These are phyloP conservation scores for Caenorhabditis sp. DNA, from an alignment of 2,888 invertebrate species.

Conservation along the genomic window DNA sequence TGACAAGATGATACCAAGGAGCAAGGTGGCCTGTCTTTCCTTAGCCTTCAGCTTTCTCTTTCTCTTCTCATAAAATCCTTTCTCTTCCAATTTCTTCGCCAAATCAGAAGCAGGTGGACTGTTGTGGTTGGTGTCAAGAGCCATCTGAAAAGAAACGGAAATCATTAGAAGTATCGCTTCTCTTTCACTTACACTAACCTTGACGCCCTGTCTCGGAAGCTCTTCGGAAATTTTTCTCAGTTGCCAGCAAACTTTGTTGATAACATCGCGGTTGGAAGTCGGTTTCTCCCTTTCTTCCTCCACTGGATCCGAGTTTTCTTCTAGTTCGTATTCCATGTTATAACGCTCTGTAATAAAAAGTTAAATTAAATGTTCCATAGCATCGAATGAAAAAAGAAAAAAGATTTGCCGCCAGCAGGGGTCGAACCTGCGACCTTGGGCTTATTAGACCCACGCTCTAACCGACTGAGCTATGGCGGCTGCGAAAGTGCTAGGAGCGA, in stretches of 20 bases:
- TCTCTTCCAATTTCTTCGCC: conserved; percentile 53
- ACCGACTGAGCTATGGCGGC: conserved; percentile 83
- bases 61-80: conserved; percentile 66
- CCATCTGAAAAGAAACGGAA: conserved; percentile 32
- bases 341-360: conserved; percentile 41
- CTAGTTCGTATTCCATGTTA: conserved; percentile 69
- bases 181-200: conserved; percentile 41
- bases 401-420: conserved; percentile 82
- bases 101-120: conserved; percentile 50
- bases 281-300: conserved; percentile 64
- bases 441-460: conserved; percentile 83
- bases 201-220: conserved; percentile 59
- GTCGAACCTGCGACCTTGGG: conserved; percentile 83
- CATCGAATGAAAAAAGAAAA: conserved; percentile 43
- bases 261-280: conserved; percentile 42
- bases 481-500: not conserved
- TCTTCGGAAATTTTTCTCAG: conserved; percentile 67
- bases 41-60: conserved; percentile 71
- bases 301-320: conserved; percentile 73
- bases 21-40: conserved; percentile 96
- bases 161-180: not conserved
- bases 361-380: not conserved
- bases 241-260: conserved; percentile 71
- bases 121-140: conserved; percentile 55
- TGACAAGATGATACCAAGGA: conserved; percentile 97